Evolutionary conservation across 1,140 invertebrate species (phyloP), one percentile per base, ranked within the genome.

Genomic region (Apis mellifera): DNA sequence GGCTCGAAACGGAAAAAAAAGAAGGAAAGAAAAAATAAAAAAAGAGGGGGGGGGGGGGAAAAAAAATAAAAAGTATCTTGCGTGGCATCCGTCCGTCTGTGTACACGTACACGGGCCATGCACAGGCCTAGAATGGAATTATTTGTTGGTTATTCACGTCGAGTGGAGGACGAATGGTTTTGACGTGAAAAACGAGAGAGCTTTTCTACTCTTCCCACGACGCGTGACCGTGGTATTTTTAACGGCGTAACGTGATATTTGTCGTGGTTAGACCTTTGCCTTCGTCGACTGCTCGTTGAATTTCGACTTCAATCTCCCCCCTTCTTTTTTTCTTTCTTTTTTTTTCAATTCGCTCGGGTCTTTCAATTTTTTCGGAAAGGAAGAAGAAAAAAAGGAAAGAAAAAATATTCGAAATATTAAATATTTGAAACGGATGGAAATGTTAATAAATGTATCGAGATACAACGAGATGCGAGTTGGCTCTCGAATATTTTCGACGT

Each of bases 141-240:
- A 84, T 84, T 84, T 84, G 78, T 84, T 80, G 78, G 78, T 81
- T 84, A 84, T 84, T 84, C 78, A 75, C 71, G 83, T 80, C 77
- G 78, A 84, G 83, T 74, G 64, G 78, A 81, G 69, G 77, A 69
- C 70, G 83, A 74, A 84, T 84, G 83, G 83, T 84, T 84, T 81
- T 84, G 83, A 84, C 83, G 78, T 81, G 76, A 83, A 83, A 83
- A 83, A 83, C 75, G 82, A 83, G 81, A 78, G 76, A 83, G 76
- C 74, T 78, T 82, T 78, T 70, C 80, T 78, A 21, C 80, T 77
- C 26, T 78, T 78, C 74, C 57, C 74, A 17, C 57, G 80, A 82
- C 69, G 80, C 80, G 74, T 70, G 80, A 70, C 57, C 74, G 42
- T 78, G 65, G 74, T 82, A 82, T 82, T 82, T 82, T 82, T 78